Conservation (phyloP, 1,140 invertebrate genomes). For the Sesamia nonagrioides region DNA sequence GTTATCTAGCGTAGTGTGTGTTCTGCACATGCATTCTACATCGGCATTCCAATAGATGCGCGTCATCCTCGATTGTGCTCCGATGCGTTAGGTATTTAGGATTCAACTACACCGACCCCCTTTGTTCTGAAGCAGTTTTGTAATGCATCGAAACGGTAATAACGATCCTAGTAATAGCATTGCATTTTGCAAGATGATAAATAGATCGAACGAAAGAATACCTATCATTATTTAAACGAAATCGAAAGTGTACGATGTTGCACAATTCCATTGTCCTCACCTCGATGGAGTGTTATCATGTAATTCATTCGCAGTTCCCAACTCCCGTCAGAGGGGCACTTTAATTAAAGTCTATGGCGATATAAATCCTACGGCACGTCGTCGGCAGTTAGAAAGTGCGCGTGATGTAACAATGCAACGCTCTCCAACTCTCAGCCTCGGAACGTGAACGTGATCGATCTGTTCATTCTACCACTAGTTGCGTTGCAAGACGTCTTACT, state of each 20-base stretch:
- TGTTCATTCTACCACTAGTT: constrained; percentile 54
- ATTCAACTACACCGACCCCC: constrained; percentile 49
- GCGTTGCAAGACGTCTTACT: constrained; percentile 41
- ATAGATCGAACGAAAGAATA: constrained; percentile 49
- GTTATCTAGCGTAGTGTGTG: constrained; percentile 67
- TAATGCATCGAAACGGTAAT: constrained; percentile 33
- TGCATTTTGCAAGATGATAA: constrained; percentile 48
- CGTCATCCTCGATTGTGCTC: constrained; percentile 75
- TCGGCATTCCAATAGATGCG: constrained; percentile 76
- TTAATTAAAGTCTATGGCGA: constrained; percentile 73
- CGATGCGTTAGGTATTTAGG: constrained; percentile 63
- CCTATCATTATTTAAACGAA: constrained; percentile 60
- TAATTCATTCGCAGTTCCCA: constrained; percentile 63
- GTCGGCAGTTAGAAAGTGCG: constrained; percentile 72
- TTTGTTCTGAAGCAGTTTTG: constrained; percentile 56
- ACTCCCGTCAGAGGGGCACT: constrained; percentile 60
- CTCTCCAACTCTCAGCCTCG: constrained; percentile 42
- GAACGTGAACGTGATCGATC: constrained; percentile 61
- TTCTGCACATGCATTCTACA: constrained; percentile 73
- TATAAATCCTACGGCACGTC: constrained; percentile 72
- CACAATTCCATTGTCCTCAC: constrained; percentile 73
- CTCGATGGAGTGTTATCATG: constrained; percentile 51
- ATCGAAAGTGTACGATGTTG: constrained; percentile 68
- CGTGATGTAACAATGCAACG: constrained; percentile 70
- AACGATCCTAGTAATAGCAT: constrained; percentile 10